Percentiles rank a stretch among this genome's conserved stretches.
Conservation (phyloP, 2,113 vertebrate species). For the Rutilus rutilus region DNA sequence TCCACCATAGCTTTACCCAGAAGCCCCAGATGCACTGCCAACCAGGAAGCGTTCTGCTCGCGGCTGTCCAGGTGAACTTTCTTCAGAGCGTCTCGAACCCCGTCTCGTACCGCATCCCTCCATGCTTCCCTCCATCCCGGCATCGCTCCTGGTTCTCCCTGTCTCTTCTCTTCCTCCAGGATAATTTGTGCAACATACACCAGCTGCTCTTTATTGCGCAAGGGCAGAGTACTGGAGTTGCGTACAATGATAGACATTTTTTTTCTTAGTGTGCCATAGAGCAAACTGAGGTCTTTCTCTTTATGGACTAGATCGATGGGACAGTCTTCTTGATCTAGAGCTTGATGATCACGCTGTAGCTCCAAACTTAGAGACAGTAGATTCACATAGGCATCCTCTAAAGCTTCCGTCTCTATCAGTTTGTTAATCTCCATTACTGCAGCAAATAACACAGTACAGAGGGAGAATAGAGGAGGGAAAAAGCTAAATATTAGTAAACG, state of each 20-base stretch:
- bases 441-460: not conserved
- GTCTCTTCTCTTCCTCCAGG: slow-evolving; percentile 73
- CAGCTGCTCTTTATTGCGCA: slow-evolving; percentile 65
- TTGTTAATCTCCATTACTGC: slow-evolving; percentile 79
- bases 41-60: slow-evolving; percentile 69
- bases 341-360: slow-evolving; percentile 61
- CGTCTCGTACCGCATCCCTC: slow-evolving; percentile 66
- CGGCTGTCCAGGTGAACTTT: slow-evolving; percentile 60
- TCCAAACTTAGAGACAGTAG: slow-evolving; percentile 70
- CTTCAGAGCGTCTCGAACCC: slow-evolving; percentile 62
- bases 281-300: slow-evolving; percentile 74
- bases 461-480: not conserved
- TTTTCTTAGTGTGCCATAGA: slow-evolving; percentile 63
- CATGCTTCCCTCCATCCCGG: slow-evolving; percentile 72
- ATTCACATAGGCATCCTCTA: slow-evolving; percentile 76
- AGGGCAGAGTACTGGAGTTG: slow-evolving; percentile 62
- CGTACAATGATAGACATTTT: slow-evolving; percentile 69
- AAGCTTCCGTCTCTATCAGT: slow-evolving; percentile 68
- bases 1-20: slow-evolving; percentile 71
- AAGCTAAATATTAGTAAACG: not conserved
- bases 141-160: slow-evolving; percentile 49
- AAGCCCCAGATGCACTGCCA: slow-evolving; percentile 73
- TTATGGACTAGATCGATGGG: slow-evolving; percentile 68
- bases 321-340: slow-evolving; percentile 8
- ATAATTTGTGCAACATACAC: slow-evolving; percentile 67